Conservation (phyloP, 2,113 vertebrate species). For the Plotosus lineatus region DNA sequence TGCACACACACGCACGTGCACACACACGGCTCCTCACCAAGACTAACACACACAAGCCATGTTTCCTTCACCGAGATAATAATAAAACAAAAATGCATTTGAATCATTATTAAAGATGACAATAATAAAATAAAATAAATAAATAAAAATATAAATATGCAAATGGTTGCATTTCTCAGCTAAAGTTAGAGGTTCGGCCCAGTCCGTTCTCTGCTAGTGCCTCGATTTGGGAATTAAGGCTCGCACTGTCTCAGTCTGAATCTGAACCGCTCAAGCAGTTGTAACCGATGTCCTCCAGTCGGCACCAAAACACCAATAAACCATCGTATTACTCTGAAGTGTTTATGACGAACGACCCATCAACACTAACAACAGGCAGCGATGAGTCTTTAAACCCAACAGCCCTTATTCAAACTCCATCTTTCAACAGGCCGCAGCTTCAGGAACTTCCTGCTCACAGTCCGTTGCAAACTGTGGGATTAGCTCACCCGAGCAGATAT, state of each 20-base stretch:
- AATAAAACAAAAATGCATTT: not conserved
- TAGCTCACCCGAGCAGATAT: not conserved
- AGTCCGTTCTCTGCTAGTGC: not conserved
- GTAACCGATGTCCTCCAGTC: not conserved
- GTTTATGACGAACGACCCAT: not conserved
- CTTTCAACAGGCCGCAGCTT: not conserved
- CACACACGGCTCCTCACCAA: too few relatives aligned
- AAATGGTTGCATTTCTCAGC: not conserved
- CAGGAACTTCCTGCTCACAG: not conserved
- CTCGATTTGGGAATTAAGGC: not conserved
- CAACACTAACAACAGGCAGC: not conserved
- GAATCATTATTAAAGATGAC: not conserved
- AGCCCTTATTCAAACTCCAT: not conserved
- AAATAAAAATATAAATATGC: not conserved
- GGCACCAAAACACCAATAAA: constrained; percentile 2
- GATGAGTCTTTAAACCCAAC: not conserved
- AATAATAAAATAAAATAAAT: not conserved
- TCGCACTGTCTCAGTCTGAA: not conserved
- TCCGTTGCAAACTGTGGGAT: not conserved
- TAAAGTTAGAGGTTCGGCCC: not conserved
- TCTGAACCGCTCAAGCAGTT: not conserved
- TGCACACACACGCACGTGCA: too few relatives aligned
- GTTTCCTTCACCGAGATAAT: too few relatives aligned
- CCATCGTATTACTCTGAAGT: not conserved
- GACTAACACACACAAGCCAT: too few relatives aligned